Percentiles rank a stretch among this genome's conserved stretches.
Evolutionary conservation across 1,140 invertebrate species (phyloP).

Genomic region (Mercenaria mercenaria): DNA sequence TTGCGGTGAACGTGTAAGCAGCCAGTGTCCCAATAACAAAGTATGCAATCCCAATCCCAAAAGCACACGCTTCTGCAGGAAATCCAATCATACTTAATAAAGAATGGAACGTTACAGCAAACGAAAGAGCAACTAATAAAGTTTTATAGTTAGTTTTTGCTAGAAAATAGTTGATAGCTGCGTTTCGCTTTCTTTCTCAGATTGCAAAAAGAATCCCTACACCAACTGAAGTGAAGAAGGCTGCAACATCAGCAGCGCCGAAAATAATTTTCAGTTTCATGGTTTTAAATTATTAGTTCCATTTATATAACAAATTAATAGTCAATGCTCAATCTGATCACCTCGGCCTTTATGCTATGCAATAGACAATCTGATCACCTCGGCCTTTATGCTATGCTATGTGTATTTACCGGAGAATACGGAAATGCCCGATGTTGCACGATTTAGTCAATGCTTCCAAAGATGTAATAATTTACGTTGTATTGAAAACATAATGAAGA

Average conservation of each 20-base stretch:
- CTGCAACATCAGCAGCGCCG: background rate
- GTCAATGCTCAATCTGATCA: no score
- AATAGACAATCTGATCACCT: no score
- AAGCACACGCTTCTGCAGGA: background rate
- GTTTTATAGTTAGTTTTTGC: background rate
- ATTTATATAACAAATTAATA: no score
- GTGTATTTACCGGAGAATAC: no score
- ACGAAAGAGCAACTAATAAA: background rate
- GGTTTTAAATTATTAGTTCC: background rate
- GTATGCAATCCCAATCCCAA: background rate
- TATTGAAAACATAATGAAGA: no score
- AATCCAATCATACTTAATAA: background rate
- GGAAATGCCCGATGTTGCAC: no score
- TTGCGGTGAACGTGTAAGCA: background rate
- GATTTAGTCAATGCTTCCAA: no score
- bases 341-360: no score
- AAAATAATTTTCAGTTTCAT: background rate
- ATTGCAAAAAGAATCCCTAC: background rate
- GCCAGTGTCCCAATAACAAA: background rate
- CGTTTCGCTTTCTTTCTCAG: slow-evolving; percentile 12
- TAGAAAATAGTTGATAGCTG: slow-evolving; percentile 5
- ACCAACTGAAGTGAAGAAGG: background rate
- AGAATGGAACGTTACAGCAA: background rate
- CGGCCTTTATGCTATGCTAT: no score
- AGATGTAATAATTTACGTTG: no score